phyloP scores from a whole-genome alignment of 2,888 invertebrate species.

The Camptogramma bilineatum region DNA sequence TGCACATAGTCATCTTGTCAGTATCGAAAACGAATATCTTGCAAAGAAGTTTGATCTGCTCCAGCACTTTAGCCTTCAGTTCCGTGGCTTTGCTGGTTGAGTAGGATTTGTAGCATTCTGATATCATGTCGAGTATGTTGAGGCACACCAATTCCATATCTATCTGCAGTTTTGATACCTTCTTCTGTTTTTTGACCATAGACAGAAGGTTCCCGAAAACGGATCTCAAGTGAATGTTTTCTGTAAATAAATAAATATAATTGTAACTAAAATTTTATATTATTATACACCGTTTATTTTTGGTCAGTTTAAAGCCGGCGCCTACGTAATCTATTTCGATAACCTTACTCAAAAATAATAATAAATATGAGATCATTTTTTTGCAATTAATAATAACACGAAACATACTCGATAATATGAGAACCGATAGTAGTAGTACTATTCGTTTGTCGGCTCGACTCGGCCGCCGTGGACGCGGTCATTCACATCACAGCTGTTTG shows the following conservation, averaged over 20 bases:
- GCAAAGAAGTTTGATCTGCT: constrained; percentile 54
- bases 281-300: too few relatives aligned
- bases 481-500: too few relatives aligned
- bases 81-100: constrained; percentile 28
- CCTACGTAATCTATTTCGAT: too few relatives aligned
- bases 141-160: constrained; percentile 60
- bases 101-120: constrained; percentile 55
- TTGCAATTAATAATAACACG: too few relatives aligned
- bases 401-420: too few relatives aligned
- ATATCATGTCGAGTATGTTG: constrained; percentile 61
- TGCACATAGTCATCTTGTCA: constrained; percentile 46
- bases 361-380: too few relatives aligned
- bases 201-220: constrained; percentile 39
- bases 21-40: constrained; percentile 48
- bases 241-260: constrained; percentile 45
- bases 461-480: too few relatives aligned
- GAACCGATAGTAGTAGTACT: too few relatives aligned
- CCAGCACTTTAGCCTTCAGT: constrained; percentile 47
- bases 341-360: too few relatives aligned
- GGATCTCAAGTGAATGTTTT: constrained; percentile 35
- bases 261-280: not conserved
- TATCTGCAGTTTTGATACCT: constrained; percentile 56
- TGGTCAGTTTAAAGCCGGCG: too few relatives aligned
- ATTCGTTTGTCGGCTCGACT: too few relatives aligned
- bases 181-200: constrained; percentile 44